Evolutionary conservation across 2,888 invertebrate species (phyloP).

Genomic region (Andricus quercusramuli): DNA sequence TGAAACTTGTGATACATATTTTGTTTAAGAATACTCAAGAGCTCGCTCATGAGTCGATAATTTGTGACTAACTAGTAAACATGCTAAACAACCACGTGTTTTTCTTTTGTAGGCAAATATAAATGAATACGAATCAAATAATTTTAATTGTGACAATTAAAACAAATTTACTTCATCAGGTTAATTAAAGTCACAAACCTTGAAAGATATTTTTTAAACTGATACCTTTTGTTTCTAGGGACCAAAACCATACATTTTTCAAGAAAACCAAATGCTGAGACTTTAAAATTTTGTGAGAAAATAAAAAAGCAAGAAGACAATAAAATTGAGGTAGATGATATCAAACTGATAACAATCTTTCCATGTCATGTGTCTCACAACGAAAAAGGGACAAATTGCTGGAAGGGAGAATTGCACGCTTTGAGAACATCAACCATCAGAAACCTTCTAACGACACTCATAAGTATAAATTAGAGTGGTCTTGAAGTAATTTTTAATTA

Average conservation of each 20-base stretch:
- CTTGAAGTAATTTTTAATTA: background rate
- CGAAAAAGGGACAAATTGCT: slow-evolving; percentile 50
- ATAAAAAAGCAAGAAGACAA: background rate
- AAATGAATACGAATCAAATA: too few relatives aligned
- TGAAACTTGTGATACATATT: background rate
- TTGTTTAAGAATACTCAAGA: slow-evolving; percentile 2
- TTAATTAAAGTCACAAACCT: too few relatives aligned
- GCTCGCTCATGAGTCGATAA: slow-evolving; percentile 6
- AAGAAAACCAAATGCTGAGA: background rate
- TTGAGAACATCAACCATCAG: slow-evolving; percentile 51
- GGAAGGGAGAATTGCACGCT: slow-evolving; percentile 49
- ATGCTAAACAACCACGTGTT: background rate
- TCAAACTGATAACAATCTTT: slow-evolving; percentile 51
- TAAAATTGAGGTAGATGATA: background rate
- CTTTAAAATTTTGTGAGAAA: background rate
- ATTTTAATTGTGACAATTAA: too few relatives aligned
- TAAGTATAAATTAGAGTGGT: background rate
- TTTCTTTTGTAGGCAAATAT: background rate
- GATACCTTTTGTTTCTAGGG: too few relatives aligned
- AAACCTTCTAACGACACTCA: background rate
- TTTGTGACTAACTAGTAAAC: background rate
- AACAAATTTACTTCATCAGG: too few relatives aligned
- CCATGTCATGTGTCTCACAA: slow-evolving; percentile 54
- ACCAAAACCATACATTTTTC: background rate
- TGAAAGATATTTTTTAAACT: too few relatives aligned